Base-by-base conservation (phyloP, 2,888 invertebrate genomes). In the Ptychoptera albimana region DNA sequence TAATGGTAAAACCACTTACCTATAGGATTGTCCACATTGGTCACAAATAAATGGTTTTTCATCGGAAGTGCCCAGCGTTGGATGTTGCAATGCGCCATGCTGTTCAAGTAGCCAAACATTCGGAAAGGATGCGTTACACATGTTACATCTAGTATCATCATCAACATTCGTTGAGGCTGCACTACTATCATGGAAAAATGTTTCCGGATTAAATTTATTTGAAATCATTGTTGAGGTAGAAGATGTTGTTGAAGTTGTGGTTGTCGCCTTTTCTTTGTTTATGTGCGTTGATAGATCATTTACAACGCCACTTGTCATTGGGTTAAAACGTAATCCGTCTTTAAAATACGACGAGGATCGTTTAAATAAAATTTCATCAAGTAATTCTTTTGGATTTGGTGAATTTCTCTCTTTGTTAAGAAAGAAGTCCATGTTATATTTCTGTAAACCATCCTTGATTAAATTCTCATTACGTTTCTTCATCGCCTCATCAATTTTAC, bases 31-130 rank as follows among this genome's bases (percentile, higher is more conserved):
- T 6, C 88, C 88, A 62, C 88, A 89, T 60, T 88, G 88, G 57
- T 88, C 88, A 66, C 88, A 89, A 37, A 87, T 85, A 66, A 87
- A 88, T 11, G 88, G 87, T 57, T 88, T 89, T 61, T 88, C 88
- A 58, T 86, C 81, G 29, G 71, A 67, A 56, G 70, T 67, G 2
- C 74, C 64, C 63, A 61, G 57, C 58, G 74, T 54, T 46, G 86
- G 80, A 63, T 88, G 88, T 58, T 88, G 87, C 14, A 89, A 67
- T 1, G 85, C 79, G 1, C 85, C 83, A 62, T 88, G 87, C 52
- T 86, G 82, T 60, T 88, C 87, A 43, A 88, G 68, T 32, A 87
- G 71, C 85, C 86, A 86, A n/a, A 82, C 73, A 37, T 86, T 85
- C 15, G 88, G 88, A 60, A 88, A 88, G 23, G 82, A 82, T 30